These are phyloP conservation scores for Helicoverpa armigera DNA, from an alignment of 1,140 invertebrate genomes.

Conservation along the genomic window DNA sequence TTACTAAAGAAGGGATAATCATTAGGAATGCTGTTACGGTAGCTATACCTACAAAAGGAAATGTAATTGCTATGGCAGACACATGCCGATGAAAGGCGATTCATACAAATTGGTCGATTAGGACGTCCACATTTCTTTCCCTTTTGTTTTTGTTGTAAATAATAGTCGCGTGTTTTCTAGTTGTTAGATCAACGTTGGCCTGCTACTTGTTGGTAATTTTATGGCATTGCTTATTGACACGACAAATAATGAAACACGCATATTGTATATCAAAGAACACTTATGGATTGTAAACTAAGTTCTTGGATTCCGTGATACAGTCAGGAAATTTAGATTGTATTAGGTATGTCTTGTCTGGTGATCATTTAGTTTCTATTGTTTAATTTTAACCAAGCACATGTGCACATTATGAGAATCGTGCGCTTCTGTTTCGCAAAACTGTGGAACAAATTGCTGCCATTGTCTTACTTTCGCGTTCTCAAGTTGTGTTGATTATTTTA, in stretches of 20 bases:
- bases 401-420: background rate
- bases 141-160: background rate
- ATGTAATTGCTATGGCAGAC: conserved; percentile 62
- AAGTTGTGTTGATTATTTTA: conserved; percentile 23
- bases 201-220: conserved; percentile 12
- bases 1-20: conserved; percentile 49
- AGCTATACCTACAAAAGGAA: conserved; percentile 49
- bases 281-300: background rate
- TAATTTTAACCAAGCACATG: conserved; percentile 16
- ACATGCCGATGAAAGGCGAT: conserved; percentile 52
- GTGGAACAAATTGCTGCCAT: conserved; percentile 18
- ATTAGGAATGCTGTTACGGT: conserved; percentile 54
- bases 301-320: background rate
- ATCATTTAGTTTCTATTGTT: conserved; percentile 13
- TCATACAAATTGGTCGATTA: conserved; percentile 38
- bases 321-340: background rate
- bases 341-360: conserved; percentile 4
- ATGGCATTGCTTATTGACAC: conserved; percentile 5
- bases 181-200: background rate
- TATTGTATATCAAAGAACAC: background rate
- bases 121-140: conserved; percentile 2
- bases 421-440: conserved; percentile 34
- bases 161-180: conserved; percentile 9
- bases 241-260: conserved; percentile 12
- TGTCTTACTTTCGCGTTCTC: conserved; percentile 4